Evolutionary conservation across 1,140 invertebrate species (phyloP), one percentile per base, ranked within the genome.

Genomic region (Nephila pilipes): DNA sequence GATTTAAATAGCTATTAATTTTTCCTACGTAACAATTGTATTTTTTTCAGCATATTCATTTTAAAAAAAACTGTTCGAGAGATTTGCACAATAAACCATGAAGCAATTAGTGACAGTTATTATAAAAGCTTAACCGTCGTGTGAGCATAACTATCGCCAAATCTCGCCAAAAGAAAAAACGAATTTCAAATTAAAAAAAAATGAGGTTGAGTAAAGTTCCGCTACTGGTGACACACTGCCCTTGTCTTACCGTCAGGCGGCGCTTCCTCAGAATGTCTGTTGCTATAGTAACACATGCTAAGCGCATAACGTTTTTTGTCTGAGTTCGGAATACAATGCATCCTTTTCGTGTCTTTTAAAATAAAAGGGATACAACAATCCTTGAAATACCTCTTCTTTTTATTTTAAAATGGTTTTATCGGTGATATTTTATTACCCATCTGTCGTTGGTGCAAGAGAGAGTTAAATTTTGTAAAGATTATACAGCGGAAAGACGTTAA

Each of bases 201-300:
- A 83, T 83, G 89, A 83, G 89, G 89, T 91, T 91, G 89, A 55
- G 5, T 75, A 29, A 18, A 91, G 89, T 91, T 91, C 89, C 89
- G 89, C 80, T 46, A 83, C 89, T 83, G 89, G 55, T 91, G 89
- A 91, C 89, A 91, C 89, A 91, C 69, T 91, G 89, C 89, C 89
- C 89, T 91, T 91, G 89, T 91, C 89, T 55, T 36, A 54, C 89
- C 88, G 88, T 79, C 55, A 90, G 88, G 55, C 63, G 75, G 89
- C 79, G 89, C 89, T 91, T 83, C 79, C 18, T 57, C 20, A n/a
- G 16, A n/a, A 29, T 14, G 75, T 38, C 55, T 22, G 89, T 91
- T 91, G 46, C 89, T 75, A 91, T 83, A 83, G 89, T 12, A 83
- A 91, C 89, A 32, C 54, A 29, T 75, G 69, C 69, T 75, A 36